Percentiles rank a stretch among this genome's conserved stretches.
Evolutionary conservation across 2,888 invertebrate genomes (phyloP).

Genomic region (Ichneumon xanthorius): DNA sequence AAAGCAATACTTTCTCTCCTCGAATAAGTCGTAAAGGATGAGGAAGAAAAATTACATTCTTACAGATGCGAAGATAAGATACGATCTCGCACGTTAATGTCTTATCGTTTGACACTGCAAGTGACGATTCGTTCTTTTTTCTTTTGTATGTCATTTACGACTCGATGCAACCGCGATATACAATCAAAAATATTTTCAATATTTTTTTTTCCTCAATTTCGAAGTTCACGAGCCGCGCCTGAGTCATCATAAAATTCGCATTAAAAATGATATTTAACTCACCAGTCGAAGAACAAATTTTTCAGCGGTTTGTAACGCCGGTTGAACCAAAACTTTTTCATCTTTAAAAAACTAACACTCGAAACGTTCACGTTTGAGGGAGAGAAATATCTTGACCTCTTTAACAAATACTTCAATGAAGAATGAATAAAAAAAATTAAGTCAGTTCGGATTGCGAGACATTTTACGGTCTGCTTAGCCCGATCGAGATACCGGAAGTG

Average conservation of each 20-base stretch:
- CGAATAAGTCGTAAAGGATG: background rate
- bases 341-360: constrained; percentile 15
- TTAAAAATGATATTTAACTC: constrained; percentile 30
- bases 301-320: constrained; percentile 55
- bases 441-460: background rate
- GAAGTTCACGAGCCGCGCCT: background rate
- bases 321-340: constrained; percentile 40
- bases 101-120: constrained; percentile 3
- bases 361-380: background rate
- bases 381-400: background rate
- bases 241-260: background rate
- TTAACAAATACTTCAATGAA: background rate
- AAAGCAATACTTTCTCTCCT: background rate
- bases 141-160: background rate
- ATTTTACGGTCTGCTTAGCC: background rate
- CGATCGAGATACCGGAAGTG: background rate
- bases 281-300: constrained; percentile 43
- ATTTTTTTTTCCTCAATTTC: background rate
- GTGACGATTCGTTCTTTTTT: background rate
- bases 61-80: background rate
- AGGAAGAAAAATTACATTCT: background rate
- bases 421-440: background rate
- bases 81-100: background rate
- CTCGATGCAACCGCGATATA: background rate
- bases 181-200: background rate